Base-by-base conservation (phyloP, 1,140 invertebrate species). In the Aphaenogaster rudis region DNA sequence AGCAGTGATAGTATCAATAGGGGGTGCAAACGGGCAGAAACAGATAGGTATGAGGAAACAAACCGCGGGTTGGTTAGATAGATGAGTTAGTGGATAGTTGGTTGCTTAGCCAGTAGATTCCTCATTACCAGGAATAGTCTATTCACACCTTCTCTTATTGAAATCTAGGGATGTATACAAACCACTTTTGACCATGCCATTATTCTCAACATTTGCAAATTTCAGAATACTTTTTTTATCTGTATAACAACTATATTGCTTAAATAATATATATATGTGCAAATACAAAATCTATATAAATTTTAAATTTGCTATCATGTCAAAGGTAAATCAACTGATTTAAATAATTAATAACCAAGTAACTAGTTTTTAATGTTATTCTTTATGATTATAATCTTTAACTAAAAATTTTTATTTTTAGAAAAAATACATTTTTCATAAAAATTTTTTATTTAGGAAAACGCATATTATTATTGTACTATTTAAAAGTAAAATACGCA, bases 71-170 rank as follows among this genome's bases (percentile, higher is more conserved):
- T 90, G 86, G 90, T 87, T 91, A 90, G 86, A 91, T 91, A 88
- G 91, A 91, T 89, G 86, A 88, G 72, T 85, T 77, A 89, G 59
- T 86, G 88, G 82, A 88, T 92, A 89, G 90, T 91, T 93, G 88
- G 90, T 86, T 91, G 91, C 91, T 87, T 91, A 91, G 88, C 91
- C 88, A 86, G 88, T 92, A 88, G 91, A 88, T 91, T 93, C 90
- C 91, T 93, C 92, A 93, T 93, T 93, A 93, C 80, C 85, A 89
- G 85, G 86, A 91, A 90, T 86, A 87, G 42, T 92, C 92, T 92
- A 90, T 93, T 93, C 92, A 93, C 92, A 91, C 90, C 88, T 92
- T 67, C 78, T 89, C 82, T 84, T 67, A 57, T 77, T 48, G 42
- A 87, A 85, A 52, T 84, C 64, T 92, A 91, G 63, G 39, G 88